phyloP scores from a whole-genome alignment of 2,797 vertebrate genomes.

The Micromesistius poutassou region DNA sequence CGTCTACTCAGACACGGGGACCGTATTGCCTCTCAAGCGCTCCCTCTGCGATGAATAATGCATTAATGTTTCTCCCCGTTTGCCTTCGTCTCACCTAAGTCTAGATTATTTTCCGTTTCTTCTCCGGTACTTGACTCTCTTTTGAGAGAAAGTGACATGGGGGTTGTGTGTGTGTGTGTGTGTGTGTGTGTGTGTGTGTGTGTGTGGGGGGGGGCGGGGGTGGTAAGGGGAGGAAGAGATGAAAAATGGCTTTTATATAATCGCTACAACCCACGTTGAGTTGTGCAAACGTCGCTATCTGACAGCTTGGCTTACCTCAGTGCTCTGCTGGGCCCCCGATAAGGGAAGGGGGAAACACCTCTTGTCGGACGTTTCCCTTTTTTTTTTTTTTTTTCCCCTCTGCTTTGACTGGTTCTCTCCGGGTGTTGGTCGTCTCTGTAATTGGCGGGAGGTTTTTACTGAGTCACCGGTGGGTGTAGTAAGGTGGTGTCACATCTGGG shows the following conservation, averaged over 20 bases:
- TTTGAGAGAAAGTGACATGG: background rate
- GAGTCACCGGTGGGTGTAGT: slow-evolving; percentile 30
- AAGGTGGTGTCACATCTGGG: slow-evolving; percentile 42
- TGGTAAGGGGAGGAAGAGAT: background rate
- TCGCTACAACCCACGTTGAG: background rate
- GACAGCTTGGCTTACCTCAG: background rate
- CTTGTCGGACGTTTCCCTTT: too few relatives aligned
- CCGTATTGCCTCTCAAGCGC: background rate
- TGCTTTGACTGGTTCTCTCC: slow-evolving; percentile 20
- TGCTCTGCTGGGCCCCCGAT: too few relatives aligned
- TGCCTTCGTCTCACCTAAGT: background rate
- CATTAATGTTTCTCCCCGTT: background rate
- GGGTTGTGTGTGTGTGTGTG: too few relatives aligned
- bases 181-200: too few relatives aligned
- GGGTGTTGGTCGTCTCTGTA: slow-evolving; percentile 42
- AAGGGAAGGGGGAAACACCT: too few relatives aligned
- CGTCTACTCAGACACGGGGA: background rate
- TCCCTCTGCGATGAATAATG: background rate
- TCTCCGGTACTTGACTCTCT: background rate
- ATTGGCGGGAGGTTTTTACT: slow-evolving; percentile 37
- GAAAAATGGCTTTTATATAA: background rate
- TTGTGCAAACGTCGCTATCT: background rate
- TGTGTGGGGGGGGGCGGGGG: too few relatives aligned
- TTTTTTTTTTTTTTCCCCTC: too few relatives aligned
- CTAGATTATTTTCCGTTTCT: slow-evolving; percentile 1